Evolutionary conservation across 2,797 vertebrate species (phyloP).

Genomic region (Hippopotamyrus pictus): DNA sequence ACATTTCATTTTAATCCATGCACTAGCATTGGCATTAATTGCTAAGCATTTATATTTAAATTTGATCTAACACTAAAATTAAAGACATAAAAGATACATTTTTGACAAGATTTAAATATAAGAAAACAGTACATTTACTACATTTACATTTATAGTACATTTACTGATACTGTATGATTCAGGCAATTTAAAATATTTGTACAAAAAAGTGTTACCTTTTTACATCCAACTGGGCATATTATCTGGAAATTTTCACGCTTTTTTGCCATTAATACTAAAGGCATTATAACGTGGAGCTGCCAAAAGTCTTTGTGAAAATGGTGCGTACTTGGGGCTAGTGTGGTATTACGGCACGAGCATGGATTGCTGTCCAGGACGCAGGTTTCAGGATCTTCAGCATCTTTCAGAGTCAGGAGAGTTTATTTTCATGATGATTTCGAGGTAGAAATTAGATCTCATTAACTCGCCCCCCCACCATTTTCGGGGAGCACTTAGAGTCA

Average conservation of each 20-base stretch:
- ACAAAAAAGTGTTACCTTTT: not conserved
- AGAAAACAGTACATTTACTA: not conserved
- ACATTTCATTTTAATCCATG: conserved; percentile 28
- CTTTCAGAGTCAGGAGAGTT: not conserved
- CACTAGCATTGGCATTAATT: not conserved
- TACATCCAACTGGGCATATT: not conserved
- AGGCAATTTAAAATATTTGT: not conserved
- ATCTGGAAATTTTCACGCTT: not conserved
- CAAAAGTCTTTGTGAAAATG: not conserved
- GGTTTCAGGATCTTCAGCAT: not conserved
- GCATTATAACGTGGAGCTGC: not conserved
- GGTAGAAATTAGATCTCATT: not conserved
- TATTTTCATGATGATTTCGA: not conserved
- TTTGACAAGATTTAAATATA: not conserved
- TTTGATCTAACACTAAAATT: not conserved
- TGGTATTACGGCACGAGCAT: not conserved
- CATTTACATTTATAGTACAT: no score
- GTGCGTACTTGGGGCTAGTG: not conserved
- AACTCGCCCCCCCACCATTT: not conserved
- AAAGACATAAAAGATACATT: not conserved
- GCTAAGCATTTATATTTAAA: not conserved
- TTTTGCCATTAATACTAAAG: not conserved
- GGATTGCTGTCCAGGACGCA: not conserved
- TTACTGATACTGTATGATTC: not conserved
- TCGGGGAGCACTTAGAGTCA: not conserved